Evolutionary conservation across 1,140 invertebrate genomes (phyloP).

Genomic region (Aphis craccivora): DNA sequence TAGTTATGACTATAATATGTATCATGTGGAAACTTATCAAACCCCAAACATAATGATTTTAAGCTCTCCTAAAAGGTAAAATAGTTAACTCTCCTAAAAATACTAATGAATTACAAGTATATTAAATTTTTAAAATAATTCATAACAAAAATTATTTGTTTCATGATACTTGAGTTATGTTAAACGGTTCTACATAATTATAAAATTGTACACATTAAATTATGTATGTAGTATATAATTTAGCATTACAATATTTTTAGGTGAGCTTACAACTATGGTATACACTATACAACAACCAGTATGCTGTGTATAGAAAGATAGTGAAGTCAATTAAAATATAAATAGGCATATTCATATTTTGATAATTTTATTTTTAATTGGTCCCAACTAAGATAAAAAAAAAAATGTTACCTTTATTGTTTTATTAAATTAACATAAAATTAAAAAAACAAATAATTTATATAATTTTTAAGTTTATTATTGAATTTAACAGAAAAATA

Average conservation of each 20-base stretch:
- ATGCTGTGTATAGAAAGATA: not conserved
- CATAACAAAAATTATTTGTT: not conserved
- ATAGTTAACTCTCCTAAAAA: not conserved
- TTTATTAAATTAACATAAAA: conserved; percentile 4
- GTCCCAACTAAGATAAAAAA: too few species aligned
- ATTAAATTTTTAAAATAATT: not conserved
- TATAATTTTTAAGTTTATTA: not conserved
- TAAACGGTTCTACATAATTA: too few species aligned
- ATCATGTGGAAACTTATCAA: too few species aligned
- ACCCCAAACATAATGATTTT: not conserved
- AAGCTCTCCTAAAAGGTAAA: not conserved
- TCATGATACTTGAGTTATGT: too few species aligned
- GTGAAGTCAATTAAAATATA: not conserved
- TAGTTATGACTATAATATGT: too few species aligned
- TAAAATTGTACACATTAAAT: not conserved
- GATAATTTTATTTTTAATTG: too few species aligned
- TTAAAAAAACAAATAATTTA: not conserved
- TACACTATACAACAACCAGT: not conserved
- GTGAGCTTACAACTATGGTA: too few species aligned
- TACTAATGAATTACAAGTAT: not conserved
- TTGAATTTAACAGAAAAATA: not conserved
- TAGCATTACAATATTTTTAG: not conserved
- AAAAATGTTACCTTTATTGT: too few species aligned
- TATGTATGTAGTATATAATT: not conserved
- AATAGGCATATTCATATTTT: not conserved